Evolutionary conservation across 2,113 vertebrate species (phyloP).

Genomic region (Cisticola juncidis): DNA sequence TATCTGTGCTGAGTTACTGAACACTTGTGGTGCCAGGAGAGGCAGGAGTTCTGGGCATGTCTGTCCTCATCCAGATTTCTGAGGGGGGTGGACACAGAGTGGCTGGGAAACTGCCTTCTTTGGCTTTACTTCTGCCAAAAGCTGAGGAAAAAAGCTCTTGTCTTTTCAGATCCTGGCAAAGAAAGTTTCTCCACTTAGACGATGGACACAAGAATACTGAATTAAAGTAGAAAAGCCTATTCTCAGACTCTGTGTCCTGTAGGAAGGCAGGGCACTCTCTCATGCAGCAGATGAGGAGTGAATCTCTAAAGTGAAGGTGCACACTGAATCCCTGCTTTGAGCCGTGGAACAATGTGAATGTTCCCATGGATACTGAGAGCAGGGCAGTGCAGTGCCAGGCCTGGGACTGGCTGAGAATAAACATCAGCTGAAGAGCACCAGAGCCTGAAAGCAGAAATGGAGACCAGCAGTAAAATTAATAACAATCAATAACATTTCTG

Average conservation of each 20-base stretch:
- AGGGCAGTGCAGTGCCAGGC: conserved; percentile 20
- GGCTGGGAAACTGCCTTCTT: neutral
- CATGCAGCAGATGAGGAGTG: conserved; percentile 1
- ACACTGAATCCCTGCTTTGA: conserved; percentile 31
- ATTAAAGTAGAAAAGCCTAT: neutral
- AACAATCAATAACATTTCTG: neutral
- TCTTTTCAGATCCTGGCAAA: conserved; percentile 14
- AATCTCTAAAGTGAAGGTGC: conserved; percentile 32
- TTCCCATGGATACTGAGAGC: conserved; percentile 53
- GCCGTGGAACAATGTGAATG: neutral
- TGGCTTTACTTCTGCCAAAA: neutral
- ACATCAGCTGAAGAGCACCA: neutral
- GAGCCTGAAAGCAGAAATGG: neutral
- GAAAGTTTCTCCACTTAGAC: neutral
- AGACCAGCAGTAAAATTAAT: neutral
- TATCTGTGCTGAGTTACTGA: neutral
- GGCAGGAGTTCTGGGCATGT: neutral
- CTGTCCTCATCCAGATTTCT: neutral
- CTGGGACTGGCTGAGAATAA: conserved; percentile 14
- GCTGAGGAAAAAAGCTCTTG: neutral
- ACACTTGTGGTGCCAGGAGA: neutral
- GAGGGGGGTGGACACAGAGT: neutral
- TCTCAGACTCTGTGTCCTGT: neutral
- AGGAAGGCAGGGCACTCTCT: neutral
- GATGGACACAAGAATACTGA: neutral